phyloP scores from a whole-genome alignment of 1,140 invertebrate genomes.

The Arion vulgaris region DNA sequence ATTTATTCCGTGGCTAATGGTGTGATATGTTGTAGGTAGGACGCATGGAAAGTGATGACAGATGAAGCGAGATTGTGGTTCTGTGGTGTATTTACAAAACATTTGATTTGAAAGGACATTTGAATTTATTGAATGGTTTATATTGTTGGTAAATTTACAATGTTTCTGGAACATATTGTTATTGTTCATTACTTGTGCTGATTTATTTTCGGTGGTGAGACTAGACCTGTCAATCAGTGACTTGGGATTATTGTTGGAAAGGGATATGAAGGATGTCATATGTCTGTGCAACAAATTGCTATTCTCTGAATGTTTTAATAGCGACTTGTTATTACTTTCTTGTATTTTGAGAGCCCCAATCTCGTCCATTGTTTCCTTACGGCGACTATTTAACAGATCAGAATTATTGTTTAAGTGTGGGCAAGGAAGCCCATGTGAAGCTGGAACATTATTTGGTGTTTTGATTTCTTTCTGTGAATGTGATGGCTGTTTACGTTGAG shows the following conservation, averaged over 20 bases:
- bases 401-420: not conserved
- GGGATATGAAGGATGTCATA: not conserved
- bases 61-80: not conserved
- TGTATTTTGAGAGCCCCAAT: not conserved
- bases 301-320: too few species aligned
- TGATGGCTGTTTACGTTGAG: not conserved
- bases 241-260: not conserved
- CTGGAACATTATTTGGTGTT: not conserved
- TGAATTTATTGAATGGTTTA: not conserved
- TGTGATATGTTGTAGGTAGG: conserved; percentile 38
- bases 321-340: not conserved
- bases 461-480: not conserved
- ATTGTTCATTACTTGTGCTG: not conserved
- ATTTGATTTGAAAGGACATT: not conserved
- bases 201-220: too few species aligned
- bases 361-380: not conserved
- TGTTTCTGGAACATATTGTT: too few species aligned
- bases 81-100: not conserved
- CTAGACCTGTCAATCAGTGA: too few species aligned
- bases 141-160: not conserved
- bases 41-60: conserved; percentile 42
- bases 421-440: not conserved
- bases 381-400: not conserved
- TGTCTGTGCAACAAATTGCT: not conserved
- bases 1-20: conserved; percentile 19